These are phyloP conservation scores for Schizotus pectinicornis DNA, from an alignment of 2,888 invertebrate genomes.

Conservation along the genomic window DNA sequence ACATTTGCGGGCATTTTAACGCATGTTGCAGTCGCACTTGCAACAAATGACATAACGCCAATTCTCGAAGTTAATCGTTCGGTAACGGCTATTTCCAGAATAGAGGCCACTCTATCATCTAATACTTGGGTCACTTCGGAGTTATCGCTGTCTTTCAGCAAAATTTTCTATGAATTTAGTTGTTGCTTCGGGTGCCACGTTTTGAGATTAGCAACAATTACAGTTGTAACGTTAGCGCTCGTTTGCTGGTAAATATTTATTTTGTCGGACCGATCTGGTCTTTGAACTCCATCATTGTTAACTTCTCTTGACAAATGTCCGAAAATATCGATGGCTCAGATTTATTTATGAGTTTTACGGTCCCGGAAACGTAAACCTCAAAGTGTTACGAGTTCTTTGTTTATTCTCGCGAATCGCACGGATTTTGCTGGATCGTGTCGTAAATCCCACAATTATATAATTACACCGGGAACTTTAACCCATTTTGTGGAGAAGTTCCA, in stretches of 20 bases:
- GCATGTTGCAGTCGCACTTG: slow-evolving; percentile 3
- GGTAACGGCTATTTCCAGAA: too few species aligned
- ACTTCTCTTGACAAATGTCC: background rate
- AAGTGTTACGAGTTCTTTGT: slow-evolving; percentile 27
- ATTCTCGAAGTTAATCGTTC: too few species aligned
- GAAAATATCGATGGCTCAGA: slow-evolving; percentile 35
- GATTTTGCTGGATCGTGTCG: slow-evolving; percentile 25
- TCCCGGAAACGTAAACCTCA: slow-evolving; percentile 39
- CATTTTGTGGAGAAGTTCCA: too few species aligned
- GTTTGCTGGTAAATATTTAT: slow-evolving; percentile 15
- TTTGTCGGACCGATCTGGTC: slow-evolving; percentile 15
- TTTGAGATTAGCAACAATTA: too few species aligned
- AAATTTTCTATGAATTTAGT: too few species aligned
- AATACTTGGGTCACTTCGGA: too few species aligned
- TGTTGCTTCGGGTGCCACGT: too few species aligned
- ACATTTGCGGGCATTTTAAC: slow-evolving; percentile 11
- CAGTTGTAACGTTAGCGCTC: too few species aligned
- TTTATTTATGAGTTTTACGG: slow-evolving; percentile 38
- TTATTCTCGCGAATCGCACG: slow-evolving; percentile 25
- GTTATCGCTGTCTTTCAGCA: too few species aligned
- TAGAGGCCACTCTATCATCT: too few species aligned
- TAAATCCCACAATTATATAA: slow-evolving; percentile 15
- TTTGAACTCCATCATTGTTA: slow-evolving; percentile 6
- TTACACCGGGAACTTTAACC: slow-evolving; percentile 3
- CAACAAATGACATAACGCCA: too few species aligned